Evolutionary conservation across 2,797 vertebrate genomes (phyloP).

Genomic region (Sebastes iracundus): DNA sequence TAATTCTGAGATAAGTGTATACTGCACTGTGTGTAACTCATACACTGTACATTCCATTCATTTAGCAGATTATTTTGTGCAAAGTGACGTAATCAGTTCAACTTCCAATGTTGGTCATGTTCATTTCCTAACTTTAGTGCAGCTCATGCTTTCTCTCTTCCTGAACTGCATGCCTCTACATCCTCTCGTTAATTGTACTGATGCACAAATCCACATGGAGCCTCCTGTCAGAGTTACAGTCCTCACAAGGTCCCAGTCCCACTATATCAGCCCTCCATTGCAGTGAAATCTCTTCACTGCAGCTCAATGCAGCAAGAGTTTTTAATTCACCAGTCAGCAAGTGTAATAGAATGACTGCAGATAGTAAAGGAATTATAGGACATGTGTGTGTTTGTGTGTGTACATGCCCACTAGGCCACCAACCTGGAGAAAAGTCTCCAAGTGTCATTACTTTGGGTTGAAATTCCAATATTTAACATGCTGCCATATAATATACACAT

Average conservation of each 20-base stretch:
- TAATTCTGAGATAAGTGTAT: background rate
- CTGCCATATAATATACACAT: background rate
- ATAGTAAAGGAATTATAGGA: background rate
- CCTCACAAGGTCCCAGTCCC: constrained; percentile 17
- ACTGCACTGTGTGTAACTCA: no score
- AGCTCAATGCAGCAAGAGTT: constrained; percentile 38
- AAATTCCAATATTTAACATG: background rate
- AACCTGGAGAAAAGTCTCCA: background rate
- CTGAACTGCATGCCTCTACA: background rate
- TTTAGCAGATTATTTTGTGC: background rate
- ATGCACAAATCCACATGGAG: constrained; percentile 42
- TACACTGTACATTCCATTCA: background rate
- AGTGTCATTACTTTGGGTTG: background rate
- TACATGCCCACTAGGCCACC: no score
- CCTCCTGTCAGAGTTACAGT: constrained; percentile 42
- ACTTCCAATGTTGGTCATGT: background rate
- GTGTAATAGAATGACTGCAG: background rate
- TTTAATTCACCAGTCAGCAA: constrained; percentile 17
- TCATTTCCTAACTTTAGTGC: background rate
- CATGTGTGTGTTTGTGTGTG: background rate
- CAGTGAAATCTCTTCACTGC: constrained; percentile 23
- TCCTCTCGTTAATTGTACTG: background rate
- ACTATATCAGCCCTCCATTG: background rate
- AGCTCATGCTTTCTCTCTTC: background rate
- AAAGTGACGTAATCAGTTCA: background rate